Percentiles rank a stretch among this genome's conserved stretches.
Evolutionary conservation across 2,888 invertebrate species (phyloP).

Genomic region (Agonopterix alstromeriana): DNA sequence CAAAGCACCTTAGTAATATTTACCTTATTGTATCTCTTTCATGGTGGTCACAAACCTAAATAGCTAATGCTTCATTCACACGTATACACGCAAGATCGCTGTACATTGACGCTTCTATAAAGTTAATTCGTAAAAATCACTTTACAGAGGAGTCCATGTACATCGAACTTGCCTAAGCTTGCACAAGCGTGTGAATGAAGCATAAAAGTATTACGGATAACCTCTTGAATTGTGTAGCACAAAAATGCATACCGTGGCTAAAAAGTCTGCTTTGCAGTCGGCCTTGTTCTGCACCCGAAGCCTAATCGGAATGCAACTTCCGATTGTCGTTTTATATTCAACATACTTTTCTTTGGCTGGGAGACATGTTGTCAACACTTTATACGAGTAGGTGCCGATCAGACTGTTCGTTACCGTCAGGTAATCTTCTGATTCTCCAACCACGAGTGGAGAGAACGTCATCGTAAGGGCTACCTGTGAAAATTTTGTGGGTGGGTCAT

Average conservation of each 20-base stretch:
- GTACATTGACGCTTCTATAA: too few relatives aligned
- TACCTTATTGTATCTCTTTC: too few relatives aligned
- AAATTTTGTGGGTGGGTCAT: too few relatives aligned
- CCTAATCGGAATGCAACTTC: constrained; percentile 43
- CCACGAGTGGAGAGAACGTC: constrained; percentile 57
- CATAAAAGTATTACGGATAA: too few relatives aligned
- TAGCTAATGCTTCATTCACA: too few relatives aligned
- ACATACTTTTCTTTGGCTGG: constrained; percentile 58
- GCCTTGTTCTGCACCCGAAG: constrained; percentile 55
- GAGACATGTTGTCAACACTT: constrained; percentile 46
- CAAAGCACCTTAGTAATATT: too few relatives aligned
- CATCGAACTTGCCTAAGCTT: too few relatives aligned
- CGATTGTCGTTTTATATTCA: constrained; percentile 43
- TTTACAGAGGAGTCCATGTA: too few relatives aligned
- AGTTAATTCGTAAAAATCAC: too few relatives aligned
- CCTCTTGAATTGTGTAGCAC: not conserved
- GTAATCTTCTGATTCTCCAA: constrained; percentile 43
- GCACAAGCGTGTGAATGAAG: too few relatives aligned
- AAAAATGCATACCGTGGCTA: constrained; percentile 30
- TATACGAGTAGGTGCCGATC: constrained; percentile 50
- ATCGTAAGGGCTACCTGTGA: constrained; percentile 44
- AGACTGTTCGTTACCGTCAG: constrained; percentile 47
- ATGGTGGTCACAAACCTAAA: too few relatives aligned
- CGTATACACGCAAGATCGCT: too few relatives aligned
- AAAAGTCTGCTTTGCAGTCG: constrained; percentile 39